Evolutionary conservation across 2,888 invertebrate species (phyloP), one percentile per base, ranked within the genome.

Genomic region (Poecilobothrus nobilitatus): DNA sequence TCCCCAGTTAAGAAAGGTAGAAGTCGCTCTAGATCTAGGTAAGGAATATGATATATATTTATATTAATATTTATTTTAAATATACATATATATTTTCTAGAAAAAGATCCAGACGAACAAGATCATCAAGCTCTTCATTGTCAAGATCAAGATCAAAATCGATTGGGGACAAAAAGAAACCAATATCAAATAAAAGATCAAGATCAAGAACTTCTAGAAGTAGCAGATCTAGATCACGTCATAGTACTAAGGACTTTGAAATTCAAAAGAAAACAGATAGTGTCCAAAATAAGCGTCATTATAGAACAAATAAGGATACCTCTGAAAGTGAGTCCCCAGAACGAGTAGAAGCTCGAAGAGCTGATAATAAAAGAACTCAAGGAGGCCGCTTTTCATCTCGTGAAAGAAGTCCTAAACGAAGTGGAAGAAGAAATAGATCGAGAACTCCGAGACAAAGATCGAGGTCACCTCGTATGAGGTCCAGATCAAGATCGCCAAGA

Each of bases 261-360:
- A 88, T 90, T 72, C 83, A 89, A 76, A 84, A 92, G 83, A 90
- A 93, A 83, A 88, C 90, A 81, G 86, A 92, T 81, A 85, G 93
- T 81, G 87, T 91, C 15, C 94, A 94, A 79, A 92, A 92, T 79
- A 94, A 94, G 77, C 87, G 95, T 12, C 94, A 94, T 73, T 95
- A 95, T 78, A 86, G 94, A 18, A 92, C 91, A 68, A 93, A 94
- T 78, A 89, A 91, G 70, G 92, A 92, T 76, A 92, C 91, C 5
- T 91, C 89, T 2, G 88, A 86, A 34, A 89, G 88, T 74, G 80
- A 80, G 68, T 81, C 81, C 2, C 74, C 79, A n/a, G 81, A 80
- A 68, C 77, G 77, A 66, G 76, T 72, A 22, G 71, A 72, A 8
- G 72, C 71, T 33, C 68, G 73, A 64, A 69, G 75, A 37, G 72